Evolutionary conservation across 2,113 vertebrate species (phyloP), one percentile per base, ranked within the genome.

Genomic region (Chrysochloris asiatica): DNA sequence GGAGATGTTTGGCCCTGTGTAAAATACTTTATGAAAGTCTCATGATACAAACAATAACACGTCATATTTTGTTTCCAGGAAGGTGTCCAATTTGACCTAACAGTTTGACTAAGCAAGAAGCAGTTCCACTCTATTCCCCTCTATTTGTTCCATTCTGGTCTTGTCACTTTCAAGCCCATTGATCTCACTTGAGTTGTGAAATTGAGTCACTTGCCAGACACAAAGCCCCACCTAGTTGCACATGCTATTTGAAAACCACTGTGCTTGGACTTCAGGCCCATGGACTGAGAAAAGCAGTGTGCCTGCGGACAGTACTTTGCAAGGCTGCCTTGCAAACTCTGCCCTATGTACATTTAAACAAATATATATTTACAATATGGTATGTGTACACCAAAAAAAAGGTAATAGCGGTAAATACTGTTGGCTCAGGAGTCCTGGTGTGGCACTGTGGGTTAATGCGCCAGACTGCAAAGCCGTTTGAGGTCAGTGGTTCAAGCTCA

Each of bases 11-110:
- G 45, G 45, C 10, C 69, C 14, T 71, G 22, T 36, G 43, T 73
- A 24, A 75, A 90, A 22, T 90, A 24, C 38, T 91, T 91, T 30
- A 61, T 69, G 30, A 84, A 61, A 83, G 47, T 75, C 91, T 69
- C 75, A 91, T 59, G 69, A n/a, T n/a, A 80, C n/a, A 81, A 81
- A 43, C 33, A 26, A 69, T 3, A 52, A 21, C 9, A 75, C 59
- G 71, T 50, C 4, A 4, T 83, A 76, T 63, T 93, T 90, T 26
- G 54, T 83, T 87, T 85, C 36, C 45, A 88, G 75, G 41, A 87
- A 71, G 67, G 12, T 72, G 30, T 52, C 52, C 43, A 45, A 77
- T 73, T 83, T 95, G 33, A 43, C 54, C n/a, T 67, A 8, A 63
- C 12, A 92, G 43, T 67, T 67, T 48, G 33, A 72, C 67, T 33